A percentile compares a stretch with the other conserved stretches of the same genome.
Conservation (phyloP, 2,888 invertebrate genomes). For the Drosophila atroscutellata region DNA sequence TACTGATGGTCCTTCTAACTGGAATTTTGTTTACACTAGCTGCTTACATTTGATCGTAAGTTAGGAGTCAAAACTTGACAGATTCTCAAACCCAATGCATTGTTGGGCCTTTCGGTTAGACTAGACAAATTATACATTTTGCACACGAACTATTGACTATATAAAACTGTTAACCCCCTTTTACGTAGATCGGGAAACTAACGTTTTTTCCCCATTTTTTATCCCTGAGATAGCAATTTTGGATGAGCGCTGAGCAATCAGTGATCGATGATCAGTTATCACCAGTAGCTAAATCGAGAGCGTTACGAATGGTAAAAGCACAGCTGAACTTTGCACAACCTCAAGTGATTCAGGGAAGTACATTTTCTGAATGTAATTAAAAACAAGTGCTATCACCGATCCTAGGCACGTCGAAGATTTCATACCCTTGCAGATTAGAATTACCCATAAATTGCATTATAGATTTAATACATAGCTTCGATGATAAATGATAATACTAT, state of each 20-base stretch:
- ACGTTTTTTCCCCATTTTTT: not conserved
- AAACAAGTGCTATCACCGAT: conserved; percentile 11
- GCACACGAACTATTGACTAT: not conserved
- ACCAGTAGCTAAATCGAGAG: conserved; percentile 5
- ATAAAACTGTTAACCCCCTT: conserved; percentile 1
- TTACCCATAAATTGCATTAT: not conserved
- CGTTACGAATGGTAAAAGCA: conserved; percentile 27
- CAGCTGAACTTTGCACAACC: conserved; percentile 42
- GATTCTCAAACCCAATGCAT: too few relatives aligned
- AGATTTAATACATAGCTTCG: not conserved
- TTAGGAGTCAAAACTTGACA: too few relatives aligned
- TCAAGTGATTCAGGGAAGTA: conserved; percentile 36
- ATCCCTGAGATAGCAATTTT: not conserved
- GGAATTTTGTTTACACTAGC: not conserved
- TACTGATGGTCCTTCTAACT: not conserved
- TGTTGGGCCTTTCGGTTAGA: not conserved
- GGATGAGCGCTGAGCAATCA: conserved; percentile 4
- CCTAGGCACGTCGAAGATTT: not conserved
- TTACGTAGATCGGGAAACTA: not conserved
- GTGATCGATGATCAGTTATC: conserved; percentile 4
- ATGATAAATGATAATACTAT: not conserved
- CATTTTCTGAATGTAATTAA: conserved; percentile 37
- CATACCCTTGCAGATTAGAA: not conserved
- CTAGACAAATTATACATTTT: not conserved
- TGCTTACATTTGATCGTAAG: not conserved